phyloP scores from a whole-genome alignment of 2,888 invertebrate genomes.

The Leucophenga maculata region DNA sequence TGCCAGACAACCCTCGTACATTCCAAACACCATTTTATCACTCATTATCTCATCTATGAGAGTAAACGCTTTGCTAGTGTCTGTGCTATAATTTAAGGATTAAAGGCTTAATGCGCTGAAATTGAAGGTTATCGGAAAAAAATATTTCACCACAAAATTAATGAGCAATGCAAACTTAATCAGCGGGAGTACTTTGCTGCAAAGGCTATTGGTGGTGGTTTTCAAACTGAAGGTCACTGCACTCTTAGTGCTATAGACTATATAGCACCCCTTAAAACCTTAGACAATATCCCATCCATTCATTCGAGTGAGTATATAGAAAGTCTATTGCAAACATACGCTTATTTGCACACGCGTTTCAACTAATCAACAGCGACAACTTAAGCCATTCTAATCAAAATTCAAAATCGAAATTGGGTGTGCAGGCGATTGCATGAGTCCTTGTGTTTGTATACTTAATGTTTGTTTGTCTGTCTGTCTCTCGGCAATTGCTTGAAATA shows the following conservation, averaged over 20 bases:
- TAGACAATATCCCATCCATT: not conserved
- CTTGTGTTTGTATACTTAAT: not conserved
- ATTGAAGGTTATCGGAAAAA: constrained; percentile 32
- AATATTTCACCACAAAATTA: constrained; percentile 59
- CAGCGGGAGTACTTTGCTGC: constrained; percentile 32
- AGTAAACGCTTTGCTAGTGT: constrained; percentile 31
- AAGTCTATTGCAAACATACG: constrained; percentile 61
- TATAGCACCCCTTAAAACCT: constrained; percentile 1
- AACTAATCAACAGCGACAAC: constrained; percentile 62
- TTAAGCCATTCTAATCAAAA: constrained; percentile 63
- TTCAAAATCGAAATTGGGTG: constrained; percentile 56
- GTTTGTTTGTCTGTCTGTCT: not conserved
- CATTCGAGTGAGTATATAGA: not conserved
- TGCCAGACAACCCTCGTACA: no score
- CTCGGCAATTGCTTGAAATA: no score
- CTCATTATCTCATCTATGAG: no score
- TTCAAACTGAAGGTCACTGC: not conserved
- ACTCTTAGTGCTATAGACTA: constrained; percentile 1
- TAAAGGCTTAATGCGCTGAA: constrained; percentile 55
- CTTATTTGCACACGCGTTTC: constrained; percentile 56
- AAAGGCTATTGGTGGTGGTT: constrained; percentile 15
- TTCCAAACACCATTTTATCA: no score
- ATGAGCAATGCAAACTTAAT: constrained; percentile 57
- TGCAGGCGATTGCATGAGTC: not conserved
- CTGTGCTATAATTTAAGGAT: constrained; percentile 62